Evolutionary conservation across 2,888 invertebrate species (phyloP).

Genomic region (Chrysolina oricalcia): DNA sequence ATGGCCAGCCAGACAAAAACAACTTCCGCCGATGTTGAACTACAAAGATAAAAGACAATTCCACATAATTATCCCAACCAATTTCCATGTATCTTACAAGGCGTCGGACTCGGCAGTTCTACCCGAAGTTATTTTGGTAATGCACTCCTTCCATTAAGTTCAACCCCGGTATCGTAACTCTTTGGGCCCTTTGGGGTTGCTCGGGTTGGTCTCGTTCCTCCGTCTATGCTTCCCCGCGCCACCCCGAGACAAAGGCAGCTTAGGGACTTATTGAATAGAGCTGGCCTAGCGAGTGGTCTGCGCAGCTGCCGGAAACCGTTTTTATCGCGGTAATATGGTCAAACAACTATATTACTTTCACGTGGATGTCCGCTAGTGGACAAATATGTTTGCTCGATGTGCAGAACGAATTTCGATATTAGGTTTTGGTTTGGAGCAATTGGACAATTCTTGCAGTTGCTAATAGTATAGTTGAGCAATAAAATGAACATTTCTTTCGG

Average conservation of each 20-base stretch:
- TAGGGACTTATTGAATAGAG: constrained; percentile 35
- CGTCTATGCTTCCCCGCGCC: constrained; percentile 52
- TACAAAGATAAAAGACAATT: constrained; percentile 38
- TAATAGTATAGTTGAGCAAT: too few relatives aligned
- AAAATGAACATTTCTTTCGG: too few relatives aligned
- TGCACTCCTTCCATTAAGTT: constrained; percentile 65
- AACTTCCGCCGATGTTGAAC: constrained; percentile 17
- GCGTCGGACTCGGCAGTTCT: constrained; percentile 57
- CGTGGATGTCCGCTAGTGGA: constrained; percentile 27
- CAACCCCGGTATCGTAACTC: constrained; percentile 58
- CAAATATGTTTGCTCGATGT: not conserved
- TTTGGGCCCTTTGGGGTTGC: constrained; percentile 55
- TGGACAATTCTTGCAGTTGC: not conserved
- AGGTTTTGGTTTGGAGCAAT: not conserved
- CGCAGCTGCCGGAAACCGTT: constrained; percentile 61
- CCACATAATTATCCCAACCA: constrained; percentile 44
- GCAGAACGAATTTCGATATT: not conserved
- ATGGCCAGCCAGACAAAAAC: constrained; percentile 37
- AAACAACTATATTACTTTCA: constrained; percentile 58
- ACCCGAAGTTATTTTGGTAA: constrained; percentile 69
- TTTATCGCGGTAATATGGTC: constrained; percentile 51
- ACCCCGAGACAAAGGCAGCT: constrained; percentile 27
- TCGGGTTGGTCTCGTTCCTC: constrained; percentile 48
- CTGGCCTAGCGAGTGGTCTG: constrained; percentile 60
- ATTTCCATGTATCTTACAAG: constrained; percentile 53